Base-by-base conservation (phyloP, 2,113 vertebrate species). In the Holacanthus passer region DNA sequence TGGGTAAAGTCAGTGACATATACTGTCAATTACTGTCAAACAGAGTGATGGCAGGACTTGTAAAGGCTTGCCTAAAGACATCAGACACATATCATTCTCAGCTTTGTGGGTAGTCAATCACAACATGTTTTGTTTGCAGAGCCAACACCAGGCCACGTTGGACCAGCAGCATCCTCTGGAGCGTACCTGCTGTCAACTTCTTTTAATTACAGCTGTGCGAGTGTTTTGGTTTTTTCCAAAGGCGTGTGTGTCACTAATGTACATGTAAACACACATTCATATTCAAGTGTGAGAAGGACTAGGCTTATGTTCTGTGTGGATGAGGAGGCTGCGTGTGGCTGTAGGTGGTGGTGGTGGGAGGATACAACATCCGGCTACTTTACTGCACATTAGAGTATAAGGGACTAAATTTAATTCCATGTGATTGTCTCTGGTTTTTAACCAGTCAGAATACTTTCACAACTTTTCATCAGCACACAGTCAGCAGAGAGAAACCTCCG, bases 331-430 rank as follows among this genome's bases (percentile, higher is more conserved):
- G 31, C 35, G n/a, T 31, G 43, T 45, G 66, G 19, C 32, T 39
- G 41, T 60, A 19, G 70, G 71, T 41, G 63, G 79, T 41, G 63
- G 79, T 24, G 55, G 48, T 35, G 52, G 64, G 45, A 55, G 62
- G 71, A 58, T n/a, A 58, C 24, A 35, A 24, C 11, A 45, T 17
- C 2, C 4, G 1, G n/a, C 20, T 59, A 69, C 35, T 75, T 66
- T 60, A 48, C 43, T 62, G 39, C 13, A 77, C 32, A 48, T 71
- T 41, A 35, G 16, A 22, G 3, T 53, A 32, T 3, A 53, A 50
- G 29, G 27, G 6, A 58, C 1, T 41, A n/a, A 20, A 68, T 66
- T 32, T 35, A 48, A 32, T 62, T 62, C 24, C 29, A n/a, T 24
- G 37, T 3, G 4, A 24, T 24, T 59, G 3, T 43, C 6, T 65